Evolutionary conservation across 2,113 vertebrate species (phyloP), one percentile per base, ranked within the genome.

Genomic region (Chunga burmeisteri): DNA sequence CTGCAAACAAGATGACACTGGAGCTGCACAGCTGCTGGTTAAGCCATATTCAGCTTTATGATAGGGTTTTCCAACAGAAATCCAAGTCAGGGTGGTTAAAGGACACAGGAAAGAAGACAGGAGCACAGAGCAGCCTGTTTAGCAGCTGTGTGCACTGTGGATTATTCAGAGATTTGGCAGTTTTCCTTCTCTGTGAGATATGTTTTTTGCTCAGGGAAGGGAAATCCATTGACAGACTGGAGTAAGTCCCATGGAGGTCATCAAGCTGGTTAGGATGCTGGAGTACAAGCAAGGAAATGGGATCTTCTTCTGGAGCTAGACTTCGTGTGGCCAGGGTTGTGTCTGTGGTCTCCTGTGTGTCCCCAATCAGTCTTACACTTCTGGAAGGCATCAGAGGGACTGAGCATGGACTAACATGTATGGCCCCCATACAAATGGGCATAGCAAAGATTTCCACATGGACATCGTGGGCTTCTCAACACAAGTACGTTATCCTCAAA

Each of bases 341-440:
- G 26, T 7, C 19, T 20, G 2, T 10, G 10, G 16, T 38, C 7
- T 55, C 16, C 22, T 16, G 6, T 15, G 8, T 21, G 7, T 61
- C 34, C 32, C 38, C n/a, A 22, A 16, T 67, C 49, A 52, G 26
- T 10, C 29, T 55, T 65, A 26, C 2, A 26, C 26, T 77, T 77
- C 38, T 44, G 26, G 49, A 79, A 88, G n/a, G 5, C 32, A 74
- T 13, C 42, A 52, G 14, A 32, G 34, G 27, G 12, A 13, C 23
- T 6, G 7, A 23, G 9, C 27, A 44, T 8, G 15, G 30, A 30
- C 13, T n/a, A 49, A 62, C 0, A 0, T 0, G 1, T 34, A 46
- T 49, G 56, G 7, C 1, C 27, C 11, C 15, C 10, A 3, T 4
- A 17, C 1, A 56, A 83, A 52, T 4, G 1, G 1, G 5, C 8